These are phyloP conservation scores for Drosophila virilis DNA, from an alignment of 1,140 invertebrate genomes.

Conservation along the genomic window DNA sequence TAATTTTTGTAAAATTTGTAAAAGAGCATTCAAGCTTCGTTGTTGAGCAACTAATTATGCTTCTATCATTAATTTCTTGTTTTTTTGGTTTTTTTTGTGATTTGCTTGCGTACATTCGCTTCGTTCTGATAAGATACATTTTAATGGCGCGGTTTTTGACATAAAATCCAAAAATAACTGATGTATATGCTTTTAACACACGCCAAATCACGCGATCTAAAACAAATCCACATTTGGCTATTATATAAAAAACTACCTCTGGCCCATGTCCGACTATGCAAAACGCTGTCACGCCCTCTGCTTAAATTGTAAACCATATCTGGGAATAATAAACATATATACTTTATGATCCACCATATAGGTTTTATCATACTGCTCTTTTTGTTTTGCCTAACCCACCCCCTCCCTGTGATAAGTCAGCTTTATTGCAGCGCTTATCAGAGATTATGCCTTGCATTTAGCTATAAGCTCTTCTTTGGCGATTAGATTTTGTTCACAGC, in stretches of 20 bases:
- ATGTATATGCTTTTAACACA: not conserved
- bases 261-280: not conserved
- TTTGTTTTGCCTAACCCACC: conserved; percentile 11
- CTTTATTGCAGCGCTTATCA: conserved; percentile 75
- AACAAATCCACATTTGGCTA: conserved; percentile 7
- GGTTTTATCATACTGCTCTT: conserved; percentile 12
- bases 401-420: conserved; percentile 41
- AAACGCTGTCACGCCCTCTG: not conserved
- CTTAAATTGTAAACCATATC: not conserved
- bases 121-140: conserved; percentile 65
- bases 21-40: not conserved
- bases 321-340: no score
- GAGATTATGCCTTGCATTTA: conserved; percentile 60
- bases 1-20: no score
- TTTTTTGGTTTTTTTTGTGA: conserved; percentile 41
- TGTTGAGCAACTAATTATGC: not conserved
- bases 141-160: conserved; percentile 49
- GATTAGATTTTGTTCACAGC: conserved; percentile 34
- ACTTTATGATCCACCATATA: conserved; percentile 7
- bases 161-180: conserved; percentile 32
- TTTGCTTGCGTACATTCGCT: conserved; percentile 29
- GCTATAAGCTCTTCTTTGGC: conserved; percentile 38
- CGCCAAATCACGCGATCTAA: conserved; percentile 29
- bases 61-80: conserved; percentile 37
- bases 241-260: not conserved